phyloP scores from a whole-genome alignment of 1,140 invertebrate species.

The Trichonephila clavata region DNA sequence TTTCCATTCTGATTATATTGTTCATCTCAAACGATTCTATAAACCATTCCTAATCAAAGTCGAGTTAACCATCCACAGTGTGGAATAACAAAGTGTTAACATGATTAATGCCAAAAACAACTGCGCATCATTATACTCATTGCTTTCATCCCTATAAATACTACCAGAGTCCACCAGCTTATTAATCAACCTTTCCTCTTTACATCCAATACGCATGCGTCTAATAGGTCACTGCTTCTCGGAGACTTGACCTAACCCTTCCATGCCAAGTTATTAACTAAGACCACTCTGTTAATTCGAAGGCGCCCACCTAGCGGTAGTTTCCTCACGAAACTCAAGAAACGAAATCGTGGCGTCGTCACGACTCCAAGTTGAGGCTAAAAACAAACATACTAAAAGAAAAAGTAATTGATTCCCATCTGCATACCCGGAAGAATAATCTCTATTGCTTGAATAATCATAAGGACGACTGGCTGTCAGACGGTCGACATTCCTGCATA shows the following conservation, averaged over 20 bases:
- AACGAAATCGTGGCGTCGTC: background rate
- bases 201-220: background rate
- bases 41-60: background rate
- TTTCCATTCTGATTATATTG: no score
- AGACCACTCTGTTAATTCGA: background rate
- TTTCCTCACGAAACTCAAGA: background rate
- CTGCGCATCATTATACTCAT: background rate
- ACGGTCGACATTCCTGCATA: conserved; percentile 52
- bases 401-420: conserved; percentile 17
- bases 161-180: background rate
- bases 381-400: conserved; percentile 7
- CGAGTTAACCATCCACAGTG: background rate
- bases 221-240: background rate
- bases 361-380: background rate
- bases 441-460: conserved; percentile 20
- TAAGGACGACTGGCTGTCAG: conserved; percentile 1
- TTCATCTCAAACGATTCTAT: no score
- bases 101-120: background rate
- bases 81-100: background rate
- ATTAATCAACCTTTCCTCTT: conserved; percentile 12
- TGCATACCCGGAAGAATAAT: conserved; percentile 35
- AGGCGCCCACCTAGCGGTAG: background rate
- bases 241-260: conserved; percentile 22
- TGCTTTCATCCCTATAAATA: background rate
- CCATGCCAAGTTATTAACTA: background rate